phyloP scores from a whole-genome alignment of 2,797 vertebrate genomes.

The Picus viridis region DNA sequence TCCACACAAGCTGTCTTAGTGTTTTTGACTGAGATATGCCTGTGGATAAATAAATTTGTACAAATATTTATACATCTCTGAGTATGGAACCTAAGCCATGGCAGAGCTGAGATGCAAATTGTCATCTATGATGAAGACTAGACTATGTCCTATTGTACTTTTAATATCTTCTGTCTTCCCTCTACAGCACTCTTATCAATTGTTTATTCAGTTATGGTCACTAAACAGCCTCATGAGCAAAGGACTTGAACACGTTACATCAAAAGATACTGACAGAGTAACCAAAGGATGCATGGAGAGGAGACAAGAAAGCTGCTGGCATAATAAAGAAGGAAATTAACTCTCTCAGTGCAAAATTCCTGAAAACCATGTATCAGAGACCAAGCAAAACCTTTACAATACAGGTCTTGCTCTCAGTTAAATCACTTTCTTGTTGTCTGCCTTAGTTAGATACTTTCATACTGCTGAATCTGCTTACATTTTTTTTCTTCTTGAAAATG shows the following conservation, averaged over 20 bases:
- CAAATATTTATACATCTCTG: neutral
- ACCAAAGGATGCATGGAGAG: neutral
- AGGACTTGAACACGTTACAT: neutral
- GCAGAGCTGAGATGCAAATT: neutral
- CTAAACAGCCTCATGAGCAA: neutral
- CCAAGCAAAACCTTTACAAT: neutral
- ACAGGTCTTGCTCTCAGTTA: neutral
- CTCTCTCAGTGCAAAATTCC: neutral
- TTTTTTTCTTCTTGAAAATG: neutral
- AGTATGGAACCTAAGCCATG: neutral
- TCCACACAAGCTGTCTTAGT: neutral
- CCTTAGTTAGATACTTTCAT: neutral
- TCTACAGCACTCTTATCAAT: neutral
- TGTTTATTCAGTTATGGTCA: neutral
- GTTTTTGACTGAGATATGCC: neutral
- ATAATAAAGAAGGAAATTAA: neutral
- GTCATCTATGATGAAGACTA: neutral
- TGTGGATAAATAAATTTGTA: neutral
- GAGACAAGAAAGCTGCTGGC: neutral
- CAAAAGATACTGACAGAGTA: neutral
- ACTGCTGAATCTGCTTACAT: neutral
- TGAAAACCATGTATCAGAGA: neutral
- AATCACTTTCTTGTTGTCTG: neutral
- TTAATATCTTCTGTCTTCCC: neutral
- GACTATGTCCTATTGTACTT: neutral